phyloP scores from a whole-genome alignment of 2,113 vertebrate species.

The Hippocampus abdominalis region DNA sequence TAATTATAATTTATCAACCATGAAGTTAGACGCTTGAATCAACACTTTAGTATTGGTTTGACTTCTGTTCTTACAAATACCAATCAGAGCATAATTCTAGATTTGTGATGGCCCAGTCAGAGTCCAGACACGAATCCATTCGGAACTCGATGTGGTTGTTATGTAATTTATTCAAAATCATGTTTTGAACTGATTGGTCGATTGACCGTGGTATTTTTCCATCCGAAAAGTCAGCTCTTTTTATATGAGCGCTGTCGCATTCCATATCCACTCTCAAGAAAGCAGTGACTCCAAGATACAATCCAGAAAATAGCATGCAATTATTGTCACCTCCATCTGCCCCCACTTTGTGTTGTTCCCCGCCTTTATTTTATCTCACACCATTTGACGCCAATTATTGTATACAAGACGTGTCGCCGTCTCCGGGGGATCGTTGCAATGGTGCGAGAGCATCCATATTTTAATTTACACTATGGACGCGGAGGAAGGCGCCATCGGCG shows the following conservation, averaged over 20 bases:
- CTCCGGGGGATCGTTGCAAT: conserved; percentile 62
- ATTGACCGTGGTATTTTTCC: neutral
- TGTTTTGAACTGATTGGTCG: too few species aligned
- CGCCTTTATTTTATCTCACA: conserved; percentile 58
- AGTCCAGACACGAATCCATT: neutral
- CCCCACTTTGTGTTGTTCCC: conserved; percentile 22
- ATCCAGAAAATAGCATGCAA: conserved; percentile 46
- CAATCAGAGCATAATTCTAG: neutral
- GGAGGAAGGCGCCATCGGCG: conserved; percentile 65
- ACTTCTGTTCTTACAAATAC: neutral
- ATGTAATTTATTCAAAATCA: neutral
- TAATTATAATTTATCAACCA: too few species aligned
- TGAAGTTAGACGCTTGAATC: neutral
- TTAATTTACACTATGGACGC: conserved; percentile 69
- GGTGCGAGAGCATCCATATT: conserved; percentile 64
- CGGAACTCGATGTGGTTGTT: neutral
- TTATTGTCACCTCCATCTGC: conserved; percentile 46
- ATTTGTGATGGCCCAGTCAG: neutral
- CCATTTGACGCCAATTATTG: conserved; percentile 63
- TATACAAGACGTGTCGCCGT: conserved; percentile 51
- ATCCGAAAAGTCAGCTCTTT: neutral
- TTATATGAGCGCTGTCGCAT: neutral
- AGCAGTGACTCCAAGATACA: neutral
- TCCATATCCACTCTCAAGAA: neutral
- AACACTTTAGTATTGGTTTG: neutral